These are phyloP conservation scores for Stictocephala bisonia DNA, from an alignment of 2,888 invertebrate species.

Conservation along the genomic window DNA sequence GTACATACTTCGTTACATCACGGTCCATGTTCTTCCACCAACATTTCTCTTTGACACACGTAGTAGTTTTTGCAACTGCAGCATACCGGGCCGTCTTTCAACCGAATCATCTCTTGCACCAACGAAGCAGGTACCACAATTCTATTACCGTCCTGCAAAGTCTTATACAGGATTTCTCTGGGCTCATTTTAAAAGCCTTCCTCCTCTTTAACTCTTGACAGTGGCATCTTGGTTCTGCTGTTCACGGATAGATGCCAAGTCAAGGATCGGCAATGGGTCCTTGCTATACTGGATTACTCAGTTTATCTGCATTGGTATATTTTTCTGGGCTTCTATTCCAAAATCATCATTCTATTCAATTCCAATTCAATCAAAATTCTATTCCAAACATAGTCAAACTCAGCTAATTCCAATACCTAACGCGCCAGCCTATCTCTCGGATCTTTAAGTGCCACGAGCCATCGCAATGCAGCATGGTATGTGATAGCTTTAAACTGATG, in stretches of 20 bases:
- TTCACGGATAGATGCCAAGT: background rate
- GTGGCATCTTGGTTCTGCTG: background rate
- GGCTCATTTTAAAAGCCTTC: background rate
- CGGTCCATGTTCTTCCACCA: conserved; percentile 61
- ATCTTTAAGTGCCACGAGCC: conserved; percentile 49
- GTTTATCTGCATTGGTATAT: conserved; percentile 49
- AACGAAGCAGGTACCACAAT: background rate
- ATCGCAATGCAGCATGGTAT: conserved; percentile 50
- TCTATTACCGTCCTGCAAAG: background rate
- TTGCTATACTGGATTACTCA: conserved; percentile 18
- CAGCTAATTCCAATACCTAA: conserved; percentile 46
- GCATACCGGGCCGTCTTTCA: conserved; percentile 59
- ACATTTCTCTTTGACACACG: conserved; percentile 56
- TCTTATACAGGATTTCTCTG: background rate
- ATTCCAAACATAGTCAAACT: conserved; percentile 48
- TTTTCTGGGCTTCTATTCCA: conserved; percentile 48
- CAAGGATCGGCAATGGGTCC: background rate
- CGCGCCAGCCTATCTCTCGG: conserved; percentile 45
- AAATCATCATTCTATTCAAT: too few species aligned
- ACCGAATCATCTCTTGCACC: conserved; percentile 39
- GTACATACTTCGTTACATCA: conserved; percentile 60
- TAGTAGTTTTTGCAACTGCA: conserved; percentile 57
- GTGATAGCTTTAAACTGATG: conserved; percentile 47
- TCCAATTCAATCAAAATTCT: too few species aligned
- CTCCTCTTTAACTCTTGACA: background rate